Evolutionary conservation across 1,140 invertebrate species (phyloP).

Genomic region (Drosophila equinoxialis): DNA sequence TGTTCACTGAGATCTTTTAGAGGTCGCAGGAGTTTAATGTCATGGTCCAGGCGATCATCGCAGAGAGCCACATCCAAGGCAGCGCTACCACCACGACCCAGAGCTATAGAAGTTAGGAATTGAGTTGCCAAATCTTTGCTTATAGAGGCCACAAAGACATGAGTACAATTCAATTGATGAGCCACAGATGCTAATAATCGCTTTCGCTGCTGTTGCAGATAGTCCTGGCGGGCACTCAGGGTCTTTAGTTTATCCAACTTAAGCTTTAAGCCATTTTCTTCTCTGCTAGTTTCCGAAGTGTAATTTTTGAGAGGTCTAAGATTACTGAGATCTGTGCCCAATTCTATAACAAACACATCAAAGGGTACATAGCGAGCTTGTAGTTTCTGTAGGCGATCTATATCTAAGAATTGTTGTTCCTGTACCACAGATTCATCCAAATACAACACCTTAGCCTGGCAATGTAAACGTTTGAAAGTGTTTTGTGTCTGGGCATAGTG

Average conservation of each 20-base stretch:
- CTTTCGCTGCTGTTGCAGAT: slow-evolving; percentile 55
- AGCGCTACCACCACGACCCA: slow-evolving; percentile 86
- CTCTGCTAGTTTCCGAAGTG: not conserved
- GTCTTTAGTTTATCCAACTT: slow-evolving; percentile 37
- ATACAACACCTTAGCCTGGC: slow-evolving; percentile 60
- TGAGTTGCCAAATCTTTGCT: slow-evolving; percentile 84
- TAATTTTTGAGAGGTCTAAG: slow-evolving; percentile 35
- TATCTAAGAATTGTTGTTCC: not conserved
- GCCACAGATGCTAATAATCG: slow-evolving; percentile 61
- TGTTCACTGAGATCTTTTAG: slow-evolving; percentile 64
- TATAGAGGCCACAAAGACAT: slow-evolving; percentile 85
- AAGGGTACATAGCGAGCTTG: slow-evolving; percentile 50
- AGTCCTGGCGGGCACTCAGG: slow-evolving; percentile 68
- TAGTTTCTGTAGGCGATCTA: slow-evolving; percentile 22
- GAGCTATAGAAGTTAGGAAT: slow-evolving; percentile 84
- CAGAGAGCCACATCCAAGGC: slow-evolving; percentile 84
- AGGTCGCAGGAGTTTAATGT: slow-evolving; percentile 65
- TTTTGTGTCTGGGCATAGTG: slow-evolving; percentile 71
- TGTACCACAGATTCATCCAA: slow-evolving; percentile 72
- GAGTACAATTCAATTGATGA: slow-evolving; percentile 82
- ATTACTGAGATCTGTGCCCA: slow-evolving; percentile 13
- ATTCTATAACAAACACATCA: slow-evolving; percentile 48
- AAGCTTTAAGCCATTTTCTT: not conserved
- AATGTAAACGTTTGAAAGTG: slow-evolving; percentile 71
- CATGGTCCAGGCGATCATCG: slow-evolving; percentile 77